Percentiles rank a stretch among this genome's conserved stretches.
Conservation (phyloP, 2,888 invertebrate genomes). For the Ophion ventricosus region DNA sequence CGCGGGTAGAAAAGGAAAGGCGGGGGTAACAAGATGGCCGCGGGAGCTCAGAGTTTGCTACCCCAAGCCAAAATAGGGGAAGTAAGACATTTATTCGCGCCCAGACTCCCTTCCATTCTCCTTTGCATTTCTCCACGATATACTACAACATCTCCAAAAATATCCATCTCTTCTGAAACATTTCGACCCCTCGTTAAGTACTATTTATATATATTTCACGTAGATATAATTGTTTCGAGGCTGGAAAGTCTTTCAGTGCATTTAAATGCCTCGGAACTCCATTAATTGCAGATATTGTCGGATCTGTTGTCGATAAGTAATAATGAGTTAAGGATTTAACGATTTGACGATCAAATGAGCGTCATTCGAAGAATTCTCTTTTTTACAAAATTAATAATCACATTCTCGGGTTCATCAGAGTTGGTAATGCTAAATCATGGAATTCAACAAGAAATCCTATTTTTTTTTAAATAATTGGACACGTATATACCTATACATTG, state of each 20-base stretch:
- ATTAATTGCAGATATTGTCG: neutral
- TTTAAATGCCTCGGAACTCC: neutral
- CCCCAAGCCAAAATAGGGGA: conserved; percentile 74
- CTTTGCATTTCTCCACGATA: neutral
- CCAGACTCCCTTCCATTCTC: conserved; percentile 24
- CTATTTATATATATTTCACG: neutral
- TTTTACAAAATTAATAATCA: too few relatives aligned
- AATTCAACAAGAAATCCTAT: too few relatives aligned
- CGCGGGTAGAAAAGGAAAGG: conserved; percentile 76
- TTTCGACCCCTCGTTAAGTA: neutral
- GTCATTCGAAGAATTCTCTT: neutral
- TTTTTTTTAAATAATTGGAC: too few relatives aligned
- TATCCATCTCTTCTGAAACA: neutral
- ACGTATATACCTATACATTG: too few relatives aligned
- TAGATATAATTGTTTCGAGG: too few relatives aligned
- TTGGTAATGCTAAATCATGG: too few relatives aligned
- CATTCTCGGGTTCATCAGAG: too few relatives aligned
- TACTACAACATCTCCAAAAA: conserved; percentile 30
- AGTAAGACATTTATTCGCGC: conserved; percentile 77
- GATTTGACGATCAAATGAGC: neutral
- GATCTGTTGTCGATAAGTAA: neutral
- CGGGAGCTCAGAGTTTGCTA: conserved; percentile 68
- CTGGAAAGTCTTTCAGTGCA: too few relatives aligned
- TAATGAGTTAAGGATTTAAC: neutral
- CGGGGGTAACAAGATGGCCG: conserved; percentile 81